A percentile compares a stretch with the other conserved stretches of the same genome.
phyloP scores from a whole-genome alignment of 2,888 invertebrate genomes.

The Meganola albula region DNA sequence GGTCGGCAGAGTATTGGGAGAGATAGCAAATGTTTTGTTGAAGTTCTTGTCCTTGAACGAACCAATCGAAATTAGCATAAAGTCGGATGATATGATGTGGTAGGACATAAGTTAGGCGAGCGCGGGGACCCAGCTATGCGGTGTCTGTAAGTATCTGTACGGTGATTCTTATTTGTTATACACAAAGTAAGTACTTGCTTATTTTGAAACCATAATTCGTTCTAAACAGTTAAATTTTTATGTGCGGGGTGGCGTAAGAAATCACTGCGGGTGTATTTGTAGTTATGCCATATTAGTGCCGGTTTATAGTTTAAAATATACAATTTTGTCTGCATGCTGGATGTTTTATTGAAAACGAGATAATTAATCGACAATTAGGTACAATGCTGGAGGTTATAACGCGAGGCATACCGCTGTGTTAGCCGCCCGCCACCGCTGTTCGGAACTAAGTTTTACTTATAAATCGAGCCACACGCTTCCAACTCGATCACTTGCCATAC shows the following conservation, averaged over 20 bases:
- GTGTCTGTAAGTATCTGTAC: too few relatives aligned
- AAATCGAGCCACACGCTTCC: constrained; percentile 50
- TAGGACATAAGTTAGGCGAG: too few relatives aligned
- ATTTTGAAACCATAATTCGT: constrained; percentile 49
- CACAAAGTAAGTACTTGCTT: too few relatives aligned
- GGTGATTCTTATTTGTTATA: too few relatives aligned
- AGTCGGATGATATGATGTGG: too few relatives aligned
- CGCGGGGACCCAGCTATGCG: too few relatives aligned
- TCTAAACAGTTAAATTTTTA: constrained; percentile 53
- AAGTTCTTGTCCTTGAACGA: too few relatives aligned
- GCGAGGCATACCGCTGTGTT: constrained; percentile 67
- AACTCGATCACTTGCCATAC: constrained; percentile 36
- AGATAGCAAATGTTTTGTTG: too few relatives aligned
- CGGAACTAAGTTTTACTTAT: constrained; percentile 54
- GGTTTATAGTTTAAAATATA: constrained; percentile 65
- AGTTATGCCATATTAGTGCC: constrained; percentile 65
- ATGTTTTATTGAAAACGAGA: constrained; percentile 73
- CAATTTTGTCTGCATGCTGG: constrained; percentile 66
- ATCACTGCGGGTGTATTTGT: constrained; percentile 47
- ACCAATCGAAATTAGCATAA: too few relatives aligned
- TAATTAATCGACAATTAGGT: constrained; percentile 76
- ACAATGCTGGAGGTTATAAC: constrained; percentile 70
- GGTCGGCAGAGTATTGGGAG: too few relatives aligned
- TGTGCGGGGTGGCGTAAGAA: constrained; percentile 48
- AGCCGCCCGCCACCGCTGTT: constrained; percentile 44